phyloP scores from a whole-genome alignment of 1,140 invertebrate species.

The Ceratosolen solmsi region DNA sequence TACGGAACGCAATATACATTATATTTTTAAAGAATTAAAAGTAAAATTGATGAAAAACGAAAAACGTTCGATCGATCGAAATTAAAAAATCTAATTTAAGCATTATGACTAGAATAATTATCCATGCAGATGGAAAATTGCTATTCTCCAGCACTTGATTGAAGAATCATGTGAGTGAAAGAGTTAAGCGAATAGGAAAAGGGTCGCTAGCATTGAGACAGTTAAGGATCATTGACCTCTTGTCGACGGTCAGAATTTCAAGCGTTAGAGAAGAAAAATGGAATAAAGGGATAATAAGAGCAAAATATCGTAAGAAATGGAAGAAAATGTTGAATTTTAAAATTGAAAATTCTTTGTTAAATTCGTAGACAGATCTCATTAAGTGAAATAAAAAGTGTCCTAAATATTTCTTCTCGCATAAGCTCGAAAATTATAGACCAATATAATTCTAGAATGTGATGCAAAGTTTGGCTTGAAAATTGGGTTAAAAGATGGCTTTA shows the following conservation, averaged over 20 bases:
- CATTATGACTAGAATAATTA: too few species aligned
- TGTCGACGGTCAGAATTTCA: slow-evolving; percentile 22
- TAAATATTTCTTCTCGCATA: neutral
- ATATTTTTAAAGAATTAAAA: too few species aligned
- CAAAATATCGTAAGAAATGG: too few species aligned
- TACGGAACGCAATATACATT: too few species aligned
- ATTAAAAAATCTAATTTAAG: too few species aligned
- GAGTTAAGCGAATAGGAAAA: slow-evolving; percentile 4
- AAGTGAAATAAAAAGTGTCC: neutral
- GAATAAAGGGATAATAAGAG: slow-evolving; percentile 2
- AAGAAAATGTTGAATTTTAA: slow-evolving; percentile 9
- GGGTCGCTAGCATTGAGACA: slow-evolving; percentile 10
- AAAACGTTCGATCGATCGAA: too few species aligned
- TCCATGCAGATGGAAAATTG: too few species aligned
- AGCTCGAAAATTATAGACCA: neutral
- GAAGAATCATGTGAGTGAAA: slow-evolving; percentile 12
- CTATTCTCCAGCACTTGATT: slow-evolving; percentile 24
- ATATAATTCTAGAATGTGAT: neutral
- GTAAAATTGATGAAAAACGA: too few species aligned
- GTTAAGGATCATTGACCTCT: slow-evolving; percentile 38
- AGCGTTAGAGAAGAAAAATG: slow-evolving; percentile 1
- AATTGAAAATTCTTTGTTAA: slow-evolving; percentile 29
- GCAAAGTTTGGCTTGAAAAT: too few species aligned
- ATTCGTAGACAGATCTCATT: neutral
- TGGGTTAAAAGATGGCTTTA: too few species aligned